Percentiles rank a stretch among this genome's conserved stretches.
These are phyloP conservation scores for Cheirogaleus major DNA, from an alignment of 2,797 vertebrate genomes.

Conservation along the genomic window DNA sequence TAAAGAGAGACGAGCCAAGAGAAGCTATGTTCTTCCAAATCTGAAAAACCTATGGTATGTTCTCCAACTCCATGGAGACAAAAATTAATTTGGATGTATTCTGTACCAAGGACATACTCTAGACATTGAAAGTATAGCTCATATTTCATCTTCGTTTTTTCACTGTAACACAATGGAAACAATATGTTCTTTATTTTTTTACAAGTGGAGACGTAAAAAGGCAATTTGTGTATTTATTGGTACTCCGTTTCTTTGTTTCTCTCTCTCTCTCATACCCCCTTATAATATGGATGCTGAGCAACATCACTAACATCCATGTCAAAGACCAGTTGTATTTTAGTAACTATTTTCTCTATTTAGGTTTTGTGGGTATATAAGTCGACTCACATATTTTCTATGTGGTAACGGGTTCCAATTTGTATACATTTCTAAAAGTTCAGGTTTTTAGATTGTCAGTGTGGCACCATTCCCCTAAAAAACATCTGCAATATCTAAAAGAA, in stretches of 20 bases:
- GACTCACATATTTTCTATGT: not conserved
- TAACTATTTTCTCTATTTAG: constrained; percentile 17
- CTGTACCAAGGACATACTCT: not conserved
- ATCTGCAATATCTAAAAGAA: constrained; percentile 10
- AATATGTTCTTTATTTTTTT: not conserved
- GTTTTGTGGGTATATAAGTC: not conserved
- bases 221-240: not conserved
- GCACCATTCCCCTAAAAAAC: not conserved
- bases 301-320: not conserved
- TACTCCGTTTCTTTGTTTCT: not conserved
- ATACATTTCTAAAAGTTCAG: constrained; percentile 16
- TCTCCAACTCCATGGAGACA: not conserved
- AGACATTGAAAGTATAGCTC: not conserved
- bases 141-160: not conserved
- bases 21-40: not conserved
- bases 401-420: not conserved
- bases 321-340: constrained; percentile 20
- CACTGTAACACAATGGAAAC: not conserved
- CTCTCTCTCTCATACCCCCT: not conserved
- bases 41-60: not conserved
- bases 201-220: not conserved
- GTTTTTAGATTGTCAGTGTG: not conserved
- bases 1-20: not conserved
- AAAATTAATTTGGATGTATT: not conserved
- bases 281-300: not conserved